Evolutionary conservation across 2,797 vertebrate species (phyloP).

Genomic region (Tadarida brasiliensis): DNA sequence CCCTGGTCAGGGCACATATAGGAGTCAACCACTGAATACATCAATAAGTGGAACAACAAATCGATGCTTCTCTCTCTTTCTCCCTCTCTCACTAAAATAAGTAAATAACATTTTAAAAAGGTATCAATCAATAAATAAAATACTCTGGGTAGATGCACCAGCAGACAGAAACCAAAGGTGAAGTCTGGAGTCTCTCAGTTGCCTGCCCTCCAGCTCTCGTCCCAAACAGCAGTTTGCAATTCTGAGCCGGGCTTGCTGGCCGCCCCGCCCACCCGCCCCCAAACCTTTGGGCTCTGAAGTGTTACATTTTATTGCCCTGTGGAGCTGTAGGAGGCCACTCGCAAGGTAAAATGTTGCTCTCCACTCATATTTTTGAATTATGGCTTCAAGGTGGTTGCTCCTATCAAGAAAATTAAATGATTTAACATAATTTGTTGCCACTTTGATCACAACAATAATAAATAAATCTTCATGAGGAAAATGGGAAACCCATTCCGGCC

Average conservation of each 20-base stretch:
- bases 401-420: slow-evolving; percentile 87
- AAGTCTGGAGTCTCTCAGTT: background rate
- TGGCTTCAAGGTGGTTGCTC: slow-evolving; percentile 83
- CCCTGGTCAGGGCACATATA: background rate
- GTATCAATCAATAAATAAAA: background rate
- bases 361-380: slow-evolving; percentile 85
- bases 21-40: background rate
- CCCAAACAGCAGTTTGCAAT: background rate
- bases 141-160: background rate
- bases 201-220: background rate
- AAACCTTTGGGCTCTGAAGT: slow-evolving; percentile 62
- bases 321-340: slow-evolving; percentile 74
- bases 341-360: slow-evolving; percentile 80
- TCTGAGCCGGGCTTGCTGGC: background rate
- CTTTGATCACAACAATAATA: slow-evolving; percentile 87
- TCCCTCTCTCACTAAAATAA: background rate
- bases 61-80: background rate
- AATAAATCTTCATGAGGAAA: slow-evolving; percentile 85
- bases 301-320: slow-evolving; percentile 76
- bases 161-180: background rate
- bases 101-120: background rate
- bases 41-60: background rate
- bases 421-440: slow-evolving; percentile 83
- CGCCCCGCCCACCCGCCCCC: background rate
- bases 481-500: slow-evolving; percentile 78